phyloP scores from a whole-genome alignment of 53 echinoderm and acorn worm genomes.

The Actinopyga echinites region DNA sequence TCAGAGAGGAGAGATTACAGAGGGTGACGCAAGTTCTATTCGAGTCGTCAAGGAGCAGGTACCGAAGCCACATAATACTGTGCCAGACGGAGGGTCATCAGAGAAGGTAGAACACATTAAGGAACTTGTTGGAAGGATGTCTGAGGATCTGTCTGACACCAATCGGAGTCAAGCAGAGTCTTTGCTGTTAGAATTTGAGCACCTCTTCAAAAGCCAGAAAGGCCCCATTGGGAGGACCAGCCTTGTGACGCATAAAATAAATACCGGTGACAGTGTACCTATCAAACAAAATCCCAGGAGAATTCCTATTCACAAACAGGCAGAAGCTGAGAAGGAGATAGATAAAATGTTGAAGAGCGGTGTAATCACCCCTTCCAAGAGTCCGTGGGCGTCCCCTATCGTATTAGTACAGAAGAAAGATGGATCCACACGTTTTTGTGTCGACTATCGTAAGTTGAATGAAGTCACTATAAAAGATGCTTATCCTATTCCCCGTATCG shows the following conservation, averaged over 20 bases:
- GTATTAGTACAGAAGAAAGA: too few relatives aligned
- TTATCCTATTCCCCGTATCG: too few relatives aligned
- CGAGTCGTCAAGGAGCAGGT: background rate
- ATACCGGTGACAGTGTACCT: background rate
- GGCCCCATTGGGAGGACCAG: background rate
- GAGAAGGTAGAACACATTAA: background rate
- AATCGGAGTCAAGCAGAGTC: background rate
- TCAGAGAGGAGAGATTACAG: too few relatives aligned
- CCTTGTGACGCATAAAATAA: background rate
- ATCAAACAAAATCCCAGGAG: too few relatives aligned
- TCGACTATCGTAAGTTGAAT: too few relatives aligned
- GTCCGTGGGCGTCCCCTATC: background rate
- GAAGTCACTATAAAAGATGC: too few relatives aligned
- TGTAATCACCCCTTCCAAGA: background rate
- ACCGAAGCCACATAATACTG: too few relatives aligned
- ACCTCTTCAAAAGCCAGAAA: background rate
- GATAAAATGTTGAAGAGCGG: background rate
- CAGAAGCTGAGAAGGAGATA: background rate
- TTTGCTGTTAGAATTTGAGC: background rate
- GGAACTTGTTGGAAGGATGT: background rate
- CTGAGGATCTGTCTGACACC: background rate
- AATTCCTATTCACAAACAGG: background rate
- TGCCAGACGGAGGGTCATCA: too few relatives aligned
- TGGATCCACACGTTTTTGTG: too few relatives aligned
- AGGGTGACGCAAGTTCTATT: too few relatives aligned